Conservation (phyloP, 2,797 vertebrate species). For the Typhlichthys eigenmanni region DNA sequence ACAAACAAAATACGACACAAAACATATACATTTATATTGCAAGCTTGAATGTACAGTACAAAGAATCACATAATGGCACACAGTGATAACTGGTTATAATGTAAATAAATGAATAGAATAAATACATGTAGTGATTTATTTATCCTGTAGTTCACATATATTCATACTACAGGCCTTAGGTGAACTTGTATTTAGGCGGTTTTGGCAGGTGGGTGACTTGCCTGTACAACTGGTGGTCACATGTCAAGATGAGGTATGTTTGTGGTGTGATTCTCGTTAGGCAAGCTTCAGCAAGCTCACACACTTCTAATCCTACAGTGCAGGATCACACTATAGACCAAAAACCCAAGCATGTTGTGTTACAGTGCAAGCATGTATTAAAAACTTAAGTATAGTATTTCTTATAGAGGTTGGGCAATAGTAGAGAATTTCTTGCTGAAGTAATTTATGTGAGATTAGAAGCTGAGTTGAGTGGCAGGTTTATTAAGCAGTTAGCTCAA, state of each 20-base stretch:
- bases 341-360: not conserved
- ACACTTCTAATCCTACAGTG: conserved; percentile 3
- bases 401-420: conserved; percentile 19
- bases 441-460: conserved; percentile 29
- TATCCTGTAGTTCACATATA: conserved; percentile 2
- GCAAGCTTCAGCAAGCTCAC: conserved; percentile 24
- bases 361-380: not conserved
- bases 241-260: conserved; percentile 50
- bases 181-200: conserved; percentile 16
- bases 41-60: no score
- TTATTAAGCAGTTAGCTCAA: conserved; percentile 22
- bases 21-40: no score
- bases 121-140: no score
- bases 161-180: not conserved
- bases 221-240: conserved; percentile 50
- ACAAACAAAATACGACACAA: not conserved
- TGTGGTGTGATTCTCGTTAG: conserved; percentile 47
- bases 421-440: conserved; percentile 14
- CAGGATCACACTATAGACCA: conserved; percentile 8
- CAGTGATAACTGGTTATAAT: no score
- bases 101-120: no score
- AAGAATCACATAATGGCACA: no score
- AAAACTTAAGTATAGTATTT: not conserved
- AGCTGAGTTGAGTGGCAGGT: conserved; percentile 27
- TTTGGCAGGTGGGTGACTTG: conserved; percentile 28